phyloP scores from a whole-genome alignment of 2,888 invertebrate genomes.

The Deilephila elpenor region DNA sequence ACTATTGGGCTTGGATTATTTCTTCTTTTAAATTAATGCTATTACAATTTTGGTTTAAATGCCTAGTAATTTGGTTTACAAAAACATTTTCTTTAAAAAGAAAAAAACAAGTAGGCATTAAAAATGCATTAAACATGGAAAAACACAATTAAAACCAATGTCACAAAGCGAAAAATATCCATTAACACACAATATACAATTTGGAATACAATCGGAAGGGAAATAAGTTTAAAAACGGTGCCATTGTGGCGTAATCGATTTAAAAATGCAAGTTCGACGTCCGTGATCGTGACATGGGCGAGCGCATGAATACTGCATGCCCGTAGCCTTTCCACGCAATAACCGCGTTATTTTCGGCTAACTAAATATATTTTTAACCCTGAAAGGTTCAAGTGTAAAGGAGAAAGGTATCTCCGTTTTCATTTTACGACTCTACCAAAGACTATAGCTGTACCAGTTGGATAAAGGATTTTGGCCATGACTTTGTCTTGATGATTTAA shows the following conservation, averaged over 20 bases:
- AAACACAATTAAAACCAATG: constrained; percentile 38
- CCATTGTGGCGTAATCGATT: constrained; percentile 70
- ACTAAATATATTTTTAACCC: constrained; percentile 25
- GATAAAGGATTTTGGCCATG: too few species aligned
- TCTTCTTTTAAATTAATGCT: too few species aligned
- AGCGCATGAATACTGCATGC: constrained; percentile 78
- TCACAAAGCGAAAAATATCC: constrained; percentile 43
- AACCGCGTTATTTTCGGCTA: constrained; percentile 28
- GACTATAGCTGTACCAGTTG: neutral
- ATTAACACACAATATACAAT: constrained; percentile 70
- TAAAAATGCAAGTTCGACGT: constrained; percentile 79
- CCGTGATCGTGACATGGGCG: constrained; percentile 81
- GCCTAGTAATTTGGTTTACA: neutral
- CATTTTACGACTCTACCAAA: constrained; percentile 18
- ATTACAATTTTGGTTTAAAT: too few species aligned
- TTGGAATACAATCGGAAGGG: constrained; percentile 60
- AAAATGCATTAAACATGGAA: neutral
- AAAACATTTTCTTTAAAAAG: constrained; percentile 12
- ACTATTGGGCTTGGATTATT: too few species aligned
- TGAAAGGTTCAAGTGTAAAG: constrained; percentile 24
- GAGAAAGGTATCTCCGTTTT: constrained; percentile 24
- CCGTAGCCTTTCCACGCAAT: constrained; percentile 42
- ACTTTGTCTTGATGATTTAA: too few species aligned
- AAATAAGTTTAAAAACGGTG: constrained; percentile 63
- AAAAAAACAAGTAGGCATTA: neutral